Evolutionary conservation across 2,888 invertebrate species (phyloP), one percentile per base, ranked within the genome.

Genomic region (Idaea dimidiata): DNA sequence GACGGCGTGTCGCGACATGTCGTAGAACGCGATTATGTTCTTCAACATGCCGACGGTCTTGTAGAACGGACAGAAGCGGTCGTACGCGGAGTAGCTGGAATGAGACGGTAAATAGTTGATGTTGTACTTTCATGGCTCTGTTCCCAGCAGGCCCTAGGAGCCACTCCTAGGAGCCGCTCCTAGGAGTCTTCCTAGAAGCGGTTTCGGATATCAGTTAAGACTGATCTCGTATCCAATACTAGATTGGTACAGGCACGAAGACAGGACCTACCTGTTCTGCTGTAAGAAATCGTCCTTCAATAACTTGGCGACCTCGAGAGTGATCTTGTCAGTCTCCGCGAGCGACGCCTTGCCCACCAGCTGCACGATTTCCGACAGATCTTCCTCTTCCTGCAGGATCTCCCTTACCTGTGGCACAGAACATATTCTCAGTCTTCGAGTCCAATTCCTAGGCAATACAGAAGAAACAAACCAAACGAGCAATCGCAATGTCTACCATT

Each of bases 281-380:
- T 99, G 99, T 83, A 99, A 93, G 94, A 99, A 99, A 93, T 99
- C 99, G 87, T 99, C 99, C 88, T 99, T 99, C 69, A 99, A 94
- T 76, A 99, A 93, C 90, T 98, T 99, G 77, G 99, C 99, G 58
- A 99, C 98, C 93, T 99, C 99, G 66, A 99, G 94, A 0, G 99
- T 99, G 88, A 99, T 99, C 93, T 99, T 99, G 92, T 99, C 99
- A 32, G 98, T 96, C 93, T 99, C 99, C 7, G 99, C 99, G 69
- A 99, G 94, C 0, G 99, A 99, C 32, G 98, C 99, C 93, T 99
- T 99, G 84, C 99, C 99, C 72, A 99, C 99, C 76, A 99, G 94
- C 91, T 99, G 99, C 79, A 99, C 99, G 90, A 99, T 99, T 95
- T 99, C 99, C 0, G 99, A 98, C 79, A 99, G 93, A 92, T 99